Conservation (phyloP, 1,140 invertebrate species). For the Drosophila sproati region DNA sequence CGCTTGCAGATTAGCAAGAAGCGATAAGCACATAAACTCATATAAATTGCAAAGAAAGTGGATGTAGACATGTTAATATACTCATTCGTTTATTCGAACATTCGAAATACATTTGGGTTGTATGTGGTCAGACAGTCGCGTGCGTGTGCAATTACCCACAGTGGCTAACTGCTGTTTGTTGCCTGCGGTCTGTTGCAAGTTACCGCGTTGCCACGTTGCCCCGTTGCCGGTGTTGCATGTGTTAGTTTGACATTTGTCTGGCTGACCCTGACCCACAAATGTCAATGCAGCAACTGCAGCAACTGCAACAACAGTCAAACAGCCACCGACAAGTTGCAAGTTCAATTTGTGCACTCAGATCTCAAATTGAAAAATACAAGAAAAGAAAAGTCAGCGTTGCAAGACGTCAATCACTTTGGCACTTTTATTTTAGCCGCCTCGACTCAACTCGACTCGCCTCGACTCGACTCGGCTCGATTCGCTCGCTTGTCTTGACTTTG, state of each 20-base stretch:
- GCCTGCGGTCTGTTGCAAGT: not conserved
- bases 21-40: constrained; percentile 72
- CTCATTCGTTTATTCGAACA: constrained; percentile 5
- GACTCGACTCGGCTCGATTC: constrained; percentile 4
- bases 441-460: constrained; percentile 2
- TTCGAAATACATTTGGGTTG: not conserved
- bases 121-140: constrained; percentile 46
- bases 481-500: constrained; percentile 20
- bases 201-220: constrained; percentile 7
- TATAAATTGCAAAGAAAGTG: constrained; percentile 79
- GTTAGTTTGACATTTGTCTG: constrained; percentile 71
- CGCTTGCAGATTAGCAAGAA: constrained; percentile 65
- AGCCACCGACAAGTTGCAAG: constrained; percentile 11
- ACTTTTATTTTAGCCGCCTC: constrained; percentile 40
- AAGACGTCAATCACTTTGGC: constrained; percentile 68
- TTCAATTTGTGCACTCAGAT: constrained; percentile 42
- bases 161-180: not conserved
- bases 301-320: not conserved
- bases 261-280: constrained; percentile 79
- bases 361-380: constrained; percentile 48
- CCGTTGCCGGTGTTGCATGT: constrained; percentile 28
- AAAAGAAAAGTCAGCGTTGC: constrained; percentile 57
- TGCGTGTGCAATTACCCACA: constrained; percentile 69
- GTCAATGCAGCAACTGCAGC: constrained; percentile 43
- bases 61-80: constrained; percentile 49